Evolutionary conservation across 2,797 vertebrate species (phyloP).

Genomic region (Oreochromis grahami): DNA sequence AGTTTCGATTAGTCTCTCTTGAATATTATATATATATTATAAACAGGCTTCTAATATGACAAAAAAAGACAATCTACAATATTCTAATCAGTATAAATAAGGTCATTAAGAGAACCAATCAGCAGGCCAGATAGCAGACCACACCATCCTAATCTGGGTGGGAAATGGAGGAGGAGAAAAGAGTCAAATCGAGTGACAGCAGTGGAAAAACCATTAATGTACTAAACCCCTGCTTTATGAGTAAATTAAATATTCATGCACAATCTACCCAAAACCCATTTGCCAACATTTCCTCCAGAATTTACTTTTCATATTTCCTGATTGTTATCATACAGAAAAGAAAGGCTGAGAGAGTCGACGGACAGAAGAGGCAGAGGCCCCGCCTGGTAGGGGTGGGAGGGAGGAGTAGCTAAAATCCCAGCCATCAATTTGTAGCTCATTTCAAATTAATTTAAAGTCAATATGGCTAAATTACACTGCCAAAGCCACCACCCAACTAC

Average conservation of each 20-base stretch:
- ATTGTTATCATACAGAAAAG: slow-evolving; percentile 64
- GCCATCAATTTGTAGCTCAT: slow-evolving; percentile 72
- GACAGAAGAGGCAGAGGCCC: not conserved
- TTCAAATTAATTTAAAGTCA: slow-evolving; percentile 76
- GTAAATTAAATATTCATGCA: slow-evolving; percentile 80
- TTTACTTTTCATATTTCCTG: slow-evolving; percentile 79
- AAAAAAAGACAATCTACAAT: slow-evolving; percentile 17
- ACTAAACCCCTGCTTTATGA: slow-evolving; percentile 72
- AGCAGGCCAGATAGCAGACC: slow-evolving; percentile 22
- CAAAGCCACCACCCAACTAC: slow-evolving; percentile 25
- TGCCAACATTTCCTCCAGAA: slow-evolving; percentile 76
- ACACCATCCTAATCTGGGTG: slow-evolving; percentile 53
- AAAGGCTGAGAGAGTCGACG: not conserved
- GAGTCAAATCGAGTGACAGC: slow-evolving; percentile 42
- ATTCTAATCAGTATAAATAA: slow-evolving; percentile 56
- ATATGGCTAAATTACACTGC: slow-evolving; percentile 66
- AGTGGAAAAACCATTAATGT: slow-evolving; percentile 64
- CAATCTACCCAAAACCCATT: slow-evolving; percentile 75
- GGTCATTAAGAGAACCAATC: slow-evolving; percentile 57
- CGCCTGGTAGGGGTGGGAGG: not conserved
- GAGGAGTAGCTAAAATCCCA: slow-evolving; percentile 43
- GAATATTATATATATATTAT: not conserved
- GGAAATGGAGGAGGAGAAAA: slow-evolving; percentile 19
- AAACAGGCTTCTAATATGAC: slow-evolving; percentile 9
- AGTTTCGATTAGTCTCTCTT: slow-evolving; percentile 26